Percentiles rank a stretch among this genome's conserved stretches.
Conservation (phyloP, 2,888 invertebrate species). For the Hirtodrosophila cameraria region DNA sequence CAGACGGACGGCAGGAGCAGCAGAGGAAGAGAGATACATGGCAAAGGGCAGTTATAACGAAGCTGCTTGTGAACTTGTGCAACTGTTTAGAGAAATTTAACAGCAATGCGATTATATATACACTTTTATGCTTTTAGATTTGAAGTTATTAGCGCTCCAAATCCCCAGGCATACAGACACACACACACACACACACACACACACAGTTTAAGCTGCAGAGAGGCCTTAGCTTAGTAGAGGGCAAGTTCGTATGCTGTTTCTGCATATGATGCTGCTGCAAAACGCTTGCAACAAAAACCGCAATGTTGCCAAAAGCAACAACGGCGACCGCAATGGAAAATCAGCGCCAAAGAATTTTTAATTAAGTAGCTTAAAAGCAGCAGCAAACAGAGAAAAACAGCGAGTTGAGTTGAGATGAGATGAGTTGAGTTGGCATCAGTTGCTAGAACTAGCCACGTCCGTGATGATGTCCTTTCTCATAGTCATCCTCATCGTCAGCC, state of each 20-base stretch:
- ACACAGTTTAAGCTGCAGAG: constrained; percentile 16
- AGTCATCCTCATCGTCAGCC: constrained; percentile 3
- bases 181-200: constrained; percentile 1
- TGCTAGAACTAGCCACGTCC: constrained; percentile 27
- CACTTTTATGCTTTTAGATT: constrained; percentile 12
- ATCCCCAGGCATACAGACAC: constrained; percentile 27
- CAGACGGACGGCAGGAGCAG: constrained; percentile 4
- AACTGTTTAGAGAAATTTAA: constrained; percentile 57
- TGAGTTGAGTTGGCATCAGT: constrained; percentile 31
- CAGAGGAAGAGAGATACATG: neutral
- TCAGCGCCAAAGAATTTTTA: constrained; percentile 67
- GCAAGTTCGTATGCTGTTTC: constrained; percentile 39
- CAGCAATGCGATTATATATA: constrained; percentile 11
- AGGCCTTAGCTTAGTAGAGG: constrained; percentile 25
- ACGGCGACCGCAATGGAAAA: constrained; percentile 35
- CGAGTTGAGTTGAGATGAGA: no score
- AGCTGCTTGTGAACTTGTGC: constrained; percentile 45
- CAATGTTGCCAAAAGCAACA: constrained; percentile 21
- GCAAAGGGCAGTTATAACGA: neutral
- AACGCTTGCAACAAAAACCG: constrained; percentile 32
- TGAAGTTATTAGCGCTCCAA: constrained; percentile 57
- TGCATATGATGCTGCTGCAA: constrained; percentile 53
- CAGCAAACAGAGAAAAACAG: constrained; percentile 4
- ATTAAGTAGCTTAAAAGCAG: constrained; percentile 64
- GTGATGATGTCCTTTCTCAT: constrained; percentile 40